Conservation (phyloP, 2,797 vertebrate species). For the Picus viridis region DNA sequence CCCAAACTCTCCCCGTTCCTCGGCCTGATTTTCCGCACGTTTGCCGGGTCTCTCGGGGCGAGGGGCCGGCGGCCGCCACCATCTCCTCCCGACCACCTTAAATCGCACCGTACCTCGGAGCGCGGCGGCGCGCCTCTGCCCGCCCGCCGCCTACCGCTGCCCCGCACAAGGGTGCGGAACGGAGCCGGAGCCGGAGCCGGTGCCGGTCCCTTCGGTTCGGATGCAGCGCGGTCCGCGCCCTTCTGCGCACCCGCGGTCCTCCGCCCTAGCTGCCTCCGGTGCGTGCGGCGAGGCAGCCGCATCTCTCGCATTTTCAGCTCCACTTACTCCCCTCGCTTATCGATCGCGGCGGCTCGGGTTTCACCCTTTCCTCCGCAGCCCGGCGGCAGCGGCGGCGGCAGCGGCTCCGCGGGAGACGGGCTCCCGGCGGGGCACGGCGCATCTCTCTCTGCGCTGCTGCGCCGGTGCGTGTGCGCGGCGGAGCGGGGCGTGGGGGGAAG, state of each 20-base stretch:
- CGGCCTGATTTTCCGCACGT: conserved; percentile 66
- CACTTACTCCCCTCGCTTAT: conserved; percentile 76
- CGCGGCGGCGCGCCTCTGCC: conserved; percentile 67
- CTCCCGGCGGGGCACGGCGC: conserved; percentile 1
- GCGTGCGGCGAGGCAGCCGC: conserved; percentile 38
- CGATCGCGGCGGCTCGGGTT: conserved; percentile 79
- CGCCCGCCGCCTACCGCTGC: background rate
- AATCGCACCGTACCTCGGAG: conserved; percentile 74
- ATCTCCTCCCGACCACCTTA: conserved; percentile 79
- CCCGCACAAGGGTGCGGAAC: background rate
- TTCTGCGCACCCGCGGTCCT: background rate
- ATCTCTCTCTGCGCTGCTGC: background rate
- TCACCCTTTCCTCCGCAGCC: conserved; percentile 62
- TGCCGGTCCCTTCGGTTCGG: background rate
- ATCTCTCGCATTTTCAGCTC: conserved; percentile 76
- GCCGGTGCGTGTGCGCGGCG: conserved; percentile 13
- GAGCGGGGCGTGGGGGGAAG: background rate
- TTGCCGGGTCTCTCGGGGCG: conserved; percentile 12
- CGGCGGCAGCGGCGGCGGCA: conserved; percentile 16
- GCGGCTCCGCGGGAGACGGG: conserved; percentile 44
- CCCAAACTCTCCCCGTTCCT: conserved; percentile 28
- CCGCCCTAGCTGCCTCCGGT: background rate
- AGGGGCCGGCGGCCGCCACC: background rate
- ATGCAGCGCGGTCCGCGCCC: background rate
- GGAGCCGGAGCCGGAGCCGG: background rate